These are phyloP conservation scores for Drosophila sturtevanti DNA, from an alignment of 1,140 invertebrate genomes.

Conservation along the genomic window DNA sequence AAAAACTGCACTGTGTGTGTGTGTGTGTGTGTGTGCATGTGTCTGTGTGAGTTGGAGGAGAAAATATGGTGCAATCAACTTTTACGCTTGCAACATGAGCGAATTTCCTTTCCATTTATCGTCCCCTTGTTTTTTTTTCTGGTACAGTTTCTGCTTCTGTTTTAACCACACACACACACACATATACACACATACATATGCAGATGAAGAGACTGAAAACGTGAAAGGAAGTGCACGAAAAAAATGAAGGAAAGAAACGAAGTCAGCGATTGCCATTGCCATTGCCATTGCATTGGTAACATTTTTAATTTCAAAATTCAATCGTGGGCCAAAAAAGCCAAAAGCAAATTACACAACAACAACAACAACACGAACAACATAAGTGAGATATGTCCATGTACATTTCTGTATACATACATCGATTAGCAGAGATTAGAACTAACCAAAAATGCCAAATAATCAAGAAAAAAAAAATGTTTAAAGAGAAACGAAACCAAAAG, in stretches of 20 bases:
- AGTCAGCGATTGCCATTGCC: not conserved
- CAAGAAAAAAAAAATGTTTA: not conserved
- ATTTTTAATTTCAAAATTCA: not conserved
- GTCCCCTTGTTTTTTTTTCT: too few species aligned
- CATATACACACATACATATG: not conserved
- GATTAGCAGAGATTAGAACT: not conserved
- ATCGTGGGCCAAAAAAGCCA: not conserved
- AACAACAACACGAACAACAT: not conserved
- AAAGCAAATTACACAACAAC: not conserved
- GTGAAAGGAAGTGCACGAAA: not conserved
- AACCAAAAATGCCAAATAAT: too few species aligned
- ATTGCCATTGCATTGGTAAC: not conserved
- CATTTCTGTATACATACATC: not conserved
- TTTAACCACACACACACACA: too few species aligned
- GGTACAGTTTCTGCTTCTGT: not conserved
- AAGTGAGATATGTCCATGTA: not conserved
- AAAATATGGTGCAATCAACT: slow-evolving; percentile 18
- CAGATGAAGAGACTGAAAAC: not conserved
- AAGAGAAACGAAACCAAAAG: too few species aligned
- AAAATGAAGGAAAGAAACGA: not conserved
- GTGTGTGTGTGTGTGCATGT: not conserved
- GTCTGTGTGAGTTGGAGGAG: not conserved
- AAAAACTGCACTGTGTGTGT: slow-evolving; percentile 1
- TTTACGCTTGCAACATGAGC: not conserved
- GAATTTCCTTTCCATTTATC: too few species aligned